Conservation (phyloP, 2,797 vertebrate species). For the Macrochelys suwanniensis region DNA sequence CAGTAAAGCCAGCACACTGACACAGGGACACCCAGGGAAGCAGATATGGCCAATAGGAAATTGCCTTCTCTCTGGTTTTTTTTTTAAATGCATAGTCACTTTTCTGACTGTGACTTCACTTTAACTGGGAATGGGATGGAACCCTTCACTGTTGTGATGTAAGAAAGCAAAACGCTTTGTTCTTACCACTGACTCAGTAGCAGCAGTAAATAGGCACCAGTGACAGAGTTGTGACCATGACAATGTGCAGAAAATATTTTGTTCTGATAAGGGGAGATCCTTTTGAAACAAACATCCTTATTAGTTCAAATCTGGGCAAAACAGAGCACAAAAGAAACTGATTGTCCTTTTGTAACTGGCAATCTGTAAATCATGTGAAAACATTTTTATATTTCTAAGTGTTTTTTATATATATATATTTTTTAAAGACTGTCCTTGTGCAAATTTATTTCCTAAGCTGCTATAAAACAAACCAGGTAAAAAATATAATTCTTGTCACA, state of each 20-base stretch:
- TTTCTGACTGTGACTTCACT: background rate
- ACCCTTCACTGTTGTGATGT: background rate
- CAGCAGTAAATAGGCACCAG: background rate
- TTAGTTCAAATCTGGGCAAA: background rate
- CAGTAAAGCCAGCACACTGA: background rate
- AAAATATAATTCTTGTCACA: background rate
- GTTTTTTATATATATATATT: background rate
- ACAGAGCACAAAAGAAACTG: fast-evolving
- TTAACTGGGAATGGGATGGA: background rate
- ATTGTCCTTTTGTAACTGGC: fast-evolving
- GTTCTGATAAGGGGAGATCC: background rate
- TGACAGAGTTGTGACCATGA: fast-evolving
- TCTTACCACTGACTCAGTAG: background rate
- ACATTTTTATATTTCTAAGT: background rate
- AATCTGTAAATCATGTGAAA: fast-evolving
- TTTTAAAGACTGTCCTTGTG: background rate
- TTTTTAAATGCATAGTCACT: background rate
- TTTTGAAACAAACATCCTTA: background rate
- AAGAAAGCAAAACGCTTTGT: background rate
- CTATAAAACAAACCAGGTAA: fast-evolving
- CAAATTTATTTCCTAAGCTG: background rate
- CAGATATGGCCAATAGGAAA: background rate
- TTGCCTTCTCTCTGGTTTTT: background rate
- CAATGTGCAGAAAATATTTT: background rate
- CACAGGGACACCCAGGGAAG: background rate